Conservation (phyloP, 1,140 invertebrate genomes). For the Cyclina sinensis region DNA sequence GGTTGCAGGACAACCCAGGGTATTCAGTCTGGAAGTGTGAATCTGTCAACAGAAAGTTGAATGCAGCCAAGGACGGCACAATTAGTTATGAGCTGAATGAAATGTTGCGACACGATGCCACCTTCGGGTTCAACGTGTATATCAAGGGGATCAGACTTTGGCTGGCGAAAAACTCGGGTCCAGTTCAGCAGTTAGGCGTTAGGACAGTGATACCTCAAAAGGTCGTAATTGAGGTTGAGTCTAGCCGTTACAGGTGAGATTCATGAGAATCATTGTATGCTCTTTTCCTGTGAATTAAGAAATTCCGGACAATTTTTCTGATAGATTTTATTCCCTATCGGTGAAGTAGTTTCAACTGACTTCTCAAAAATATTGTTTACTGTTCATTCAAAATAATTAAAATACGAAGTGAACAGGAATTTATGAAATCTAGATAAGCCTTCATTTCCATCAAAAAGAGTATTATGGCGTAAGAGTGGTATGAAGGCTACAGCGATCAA, state of each 20-base stretch:
- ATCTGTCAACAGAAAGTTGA: conserved; percentile 68
- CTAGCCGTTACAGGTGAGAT: conserved; percentile 9
- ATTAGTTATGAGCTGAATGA: conserved; percentile 63
- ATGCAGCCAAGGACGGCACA: conserved; percentile 32
- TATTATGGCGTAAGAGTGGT: no score
- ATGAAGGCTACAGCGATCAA: no score
- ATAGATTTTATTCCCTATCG: no score
- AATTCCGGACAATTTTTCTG: no score
- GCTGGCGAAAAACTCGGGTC: conserved; percentile 58
- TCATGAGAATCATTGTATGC: no score
- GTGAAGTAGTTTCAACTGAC: no score
- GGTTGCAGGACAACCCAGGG: conserved; percentile 68
- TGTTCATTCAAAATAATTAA: no score
- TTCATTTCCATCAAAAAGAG: no score
- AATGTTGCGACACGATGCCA: conserved; percentile 70
- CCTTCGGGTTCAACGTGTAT: conserved; percentile 67
- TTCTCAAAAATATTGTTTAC: no score
- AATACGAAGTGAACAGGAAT: no score
- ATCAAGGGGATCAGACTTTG: conserved; percentile 70
- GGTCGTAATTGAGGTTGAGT: conserved; percentile 37
- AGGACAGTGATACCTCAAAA: conserved; percentile 67
- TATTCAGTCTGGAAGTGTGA: conserved; percentile 73
- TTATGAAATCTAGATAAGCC: no score
- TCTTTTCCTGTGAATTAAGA: no score
- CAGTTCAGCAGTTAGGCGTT: conserved; percentile 67